Evolutionary conservation across 2,113 vertebrate genomes (phyloP), one percentile per base, ranked within the genome.

Genomic region (Jacana jacana): DNA sequence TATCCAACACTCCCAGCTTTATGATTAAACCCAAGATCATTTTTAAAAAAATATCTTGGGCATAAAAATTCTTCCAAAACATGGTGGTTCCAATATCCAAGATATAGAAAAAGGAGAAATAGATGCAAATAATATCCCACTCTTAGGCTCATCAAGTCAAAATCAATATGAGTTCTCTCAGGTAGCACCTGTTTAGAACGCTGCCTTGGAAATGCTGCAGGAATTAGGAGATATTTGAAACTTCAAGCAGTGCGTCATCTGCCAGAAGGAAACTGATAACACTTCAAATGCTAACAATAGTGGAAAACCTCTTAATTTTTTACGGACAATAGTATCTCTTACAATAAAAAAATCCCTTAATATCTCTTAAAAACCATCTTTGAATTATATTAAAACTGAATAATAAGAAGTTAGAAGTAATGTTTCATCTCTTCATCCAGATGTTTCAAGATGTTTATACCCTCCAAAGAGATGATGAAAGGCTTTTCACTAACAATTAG

Each of bases 221-320:
- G 78, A 85, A 88, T 81, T 85, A 79, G 48, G 51, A 88, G 61
- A 48, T 75, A 71, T 82, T 86, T 92, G 90, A 81, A 95, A 88
- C 57, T 65, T 85, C 84, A 93, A 93, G 71, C 54, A 54, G 65
- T 57, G 13, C 83, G 52, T 84, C 79, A 88, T 44, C 71, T 80
- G 71, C 28, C 30, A 77, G 73, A 86, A 96, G 78, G 82, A 92
- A 95, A 81, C 69, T 54, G 94, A 66, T 55, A 81, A 83, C 61
- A 48, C 90, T 94, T 83, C 91, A 89, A 80, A 93, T 79, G 49
- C 57, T 90, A 89, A 81, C 77, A 77, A 70, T 88, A 70, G 42
- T 68, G 94, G 68, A 88, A 95, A 82, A 91, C 16, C 40, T 37
- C 69, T 79, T 87, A 57, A 33, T 90, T 95, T 90, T 95, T 91